A percentile compares a stretch with the other conserved stretches of the same genome.
Evolutionary conservation across 2,888 invertebrate genomes (phyloP).

Genomic region (Cecidostiba fungosa): DNA sequence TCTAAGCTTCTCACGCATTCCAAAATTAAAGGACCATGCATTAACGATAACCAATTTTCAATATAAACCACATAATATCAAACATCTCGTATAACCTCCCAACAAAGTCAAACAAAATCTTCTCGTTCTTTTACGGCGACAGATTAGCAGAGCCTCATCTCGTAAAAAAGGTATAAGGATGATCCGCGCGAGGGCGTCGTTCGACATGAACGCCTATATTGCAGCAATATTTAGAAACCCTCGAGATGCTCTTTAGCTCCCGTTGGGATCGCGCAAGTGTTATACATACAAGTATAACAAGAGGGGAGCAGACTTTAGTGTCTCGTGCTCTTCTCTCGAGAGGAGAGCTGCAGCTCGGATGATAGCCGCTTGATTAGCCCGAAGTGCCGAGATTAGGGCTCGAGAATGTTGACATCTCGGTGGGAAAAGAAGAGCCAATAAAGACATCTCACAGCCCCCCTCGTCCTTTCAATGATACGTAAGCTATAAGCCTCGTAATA

Average conservation of each 20-base stretch:
- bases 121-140: no score
- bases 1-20: not conserved
- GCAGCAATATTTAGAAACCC: conserved; percentile 75
- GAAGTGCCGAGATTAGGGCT: conserved; percentile 62
- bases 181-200: conserved; percentile 74
- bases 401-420: conserved; percentile 55
- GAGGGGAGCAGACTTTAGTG: conserved; percentile 52
- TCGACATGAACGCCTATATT: conserved; percentile 75
- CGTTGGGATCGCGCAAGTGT: conserved; percentile 64
- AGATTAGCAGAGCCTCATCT: conserved; percentile 63
- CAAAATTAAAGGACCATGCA: not conserved
- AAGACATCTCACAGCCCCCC: conserved; percentile 21
- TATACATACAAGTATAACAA: not conserved
- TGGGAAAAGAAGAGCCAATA: conserved; percentile 49
- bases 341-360: conserved; percentile 51
- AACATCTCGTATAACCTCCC: no score
- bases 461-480: not conserved
- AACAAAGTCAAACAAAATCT: no score
- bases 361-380: conserved; percentile 58
- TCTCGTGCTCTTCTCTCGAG: conserved; percentile 28
- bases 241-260: conserved; percentile 70
- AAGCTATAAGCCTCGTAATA: no score
- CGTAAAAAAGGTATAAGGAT: conserved; percentile 71
- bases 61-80: no score
- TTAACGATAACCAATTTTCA: not conserved